Evolutionary conservation across 2,113 vertebrate species (phyloP).

Genomic region (Pelobates fuscus): DNA sequence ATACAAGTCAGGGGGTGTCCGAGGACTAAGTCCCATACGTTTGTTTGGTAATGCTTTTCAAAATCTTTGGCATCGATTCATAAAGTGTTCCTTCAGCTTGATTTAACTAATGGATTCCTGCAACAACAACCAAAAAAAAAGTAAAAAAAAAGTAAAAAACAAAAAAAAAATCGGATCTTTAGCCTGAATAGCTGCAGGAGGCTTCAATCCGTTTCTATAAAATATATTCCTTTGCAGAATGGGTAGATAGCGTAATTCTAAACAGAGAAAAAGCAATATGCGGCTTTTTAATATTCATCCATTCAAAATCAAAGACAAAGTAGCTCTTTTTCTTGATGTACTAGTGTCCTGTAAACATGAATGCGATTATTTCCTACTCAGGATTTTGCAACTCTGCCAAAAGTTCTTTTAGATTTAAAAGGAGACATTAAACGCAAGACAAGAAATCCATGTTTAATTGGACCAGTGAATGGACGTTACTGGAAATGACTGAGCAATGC

Average conservation of each 20-base stretch:
- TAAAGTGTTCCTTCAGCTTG: neutral
- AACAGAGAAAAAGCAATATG: neutral
- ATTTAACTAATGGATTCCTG: constrained; percentile 24
- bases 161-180: neutral
- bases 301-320: neutral
- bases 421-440: too few relatives aligned
- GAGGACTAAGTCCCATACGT: neutral
- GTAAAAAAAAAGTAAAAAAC: too few relatives aligned
- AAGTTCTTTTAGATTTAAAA: neutral
- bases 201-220: neutral
- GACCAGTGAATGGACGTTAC: too few relatives aligned
- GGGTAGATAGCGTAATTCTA: neutral
- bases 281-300: neutral
- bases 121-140: too few relatives aligned
- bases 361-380: neutral
- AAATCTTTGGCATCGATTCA: neutral
- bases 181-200: neutral
- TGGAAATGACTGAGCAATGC: too few relatives aligned
- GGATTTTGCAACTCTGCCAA: neutral
- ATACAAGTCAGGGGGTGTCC: neutral
- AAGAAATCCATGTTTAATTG: too few relatives aligned
- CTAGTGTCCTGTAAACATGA: neutral
- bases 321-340: neutral
- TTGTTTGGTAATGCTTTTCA: neutral
- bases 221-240: neutral